These are phyloP conservation scores for Zygogramma bicolorata DNA, from an alignment of 2,888 invertebrate genomes.

Conservation along the genomic window DNA sequence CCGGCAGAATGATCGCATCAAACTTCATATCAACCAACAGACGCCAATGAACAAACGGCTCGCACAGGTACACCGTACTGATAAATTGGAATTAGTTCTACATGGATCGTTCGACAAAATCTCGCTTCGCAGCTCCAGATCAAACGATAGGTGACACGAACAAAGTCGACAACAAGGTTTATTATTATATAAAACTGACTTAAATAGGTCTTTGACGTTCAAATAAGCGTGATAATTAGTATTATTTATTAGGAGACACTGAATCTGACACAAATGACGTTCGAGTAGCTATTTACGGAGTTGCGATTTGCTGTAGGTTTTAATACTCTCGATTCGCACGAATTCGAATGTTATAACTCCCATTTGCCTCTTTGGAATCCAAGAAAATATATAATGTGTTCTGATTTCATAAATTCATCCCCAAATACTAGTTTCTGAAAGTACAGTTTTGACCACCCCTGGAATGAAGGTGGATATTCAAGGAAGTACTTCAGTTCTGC, in stretches of 20 bases:
- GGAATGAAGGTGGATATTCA: too few relatives aligned
- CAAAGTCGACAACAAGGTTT: slow-evolving; percentile 62
- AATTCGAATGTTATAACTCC: too few relatives aligned
- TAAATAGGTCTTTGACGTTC: slow-evolving; percentile 60
- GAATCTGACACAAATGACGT: slow-evolving; percentile 14
- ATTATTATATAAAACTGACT: slow-evolving; percentile 61
- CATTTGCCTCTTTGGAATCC: too few relatives aligned
- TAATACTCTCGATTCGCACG: slow-evolving; percentile 14
- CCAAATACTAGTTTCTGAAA: too few relatives aligned
- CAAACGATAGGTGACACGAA: slow-evolving; percentile 62
- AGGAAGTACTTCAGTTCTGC: too few relatives aligned
- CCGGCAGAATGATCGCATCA: slow-evolving; percentile 50
- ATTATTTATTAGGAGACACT: slow-evolving; percentile 53
- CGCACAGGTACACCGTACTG: slow-evolving; percentile 46
- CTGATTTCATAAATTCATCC: too few relatives aligned
- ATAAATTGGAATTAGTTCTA: slow-evolving; percentile 64
- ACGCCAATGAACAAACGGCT: background rate
- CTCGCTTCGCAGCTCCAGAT: slow-evolving; percentile 60
- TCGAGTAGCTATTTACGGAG: slow-evolving; percentile 20
- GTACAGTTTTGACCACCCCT: too few relatives aligned
- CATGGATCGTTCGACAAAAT: slow-evolving; percentile 56
- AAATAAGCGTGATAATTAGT: slow-evolving; percentile 62
- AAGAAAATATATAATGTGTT: too few relatives aligned
- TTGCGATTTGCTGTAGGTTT: slow-evolving; percentile 16
- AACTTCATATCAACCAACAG: slow-evolving; percentile 31